Evolutionary conservation across 2,888 invertebrate species (phyloP), one percentile per base, ranked within the genome.

Genomic region (Muschampia plurimacula): DNA sequence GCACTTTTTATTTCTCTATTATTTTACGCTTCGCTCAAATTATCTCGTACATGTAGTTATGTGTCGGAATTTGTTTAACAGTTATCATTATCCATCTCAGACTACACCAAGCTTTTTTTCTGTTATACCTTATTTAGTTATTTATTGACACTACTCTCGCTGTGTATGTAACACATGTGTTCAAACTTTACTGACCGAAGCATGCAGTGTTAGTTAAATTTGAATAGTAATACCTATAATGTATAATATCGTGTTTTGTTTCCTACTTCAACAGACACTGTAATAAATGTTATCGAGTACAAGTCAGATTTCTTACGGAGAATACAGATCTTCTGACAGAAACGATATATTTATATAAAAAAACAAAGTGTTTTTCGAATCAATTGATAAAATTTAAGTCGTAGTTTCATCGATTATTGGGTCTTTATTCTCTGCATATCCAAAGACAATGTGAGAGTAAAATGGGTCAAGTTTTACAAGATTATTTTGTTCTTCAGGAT

Each of bases 401-500:
- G 2, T 32, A 28, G 28, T 57, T 57, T 57, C 12, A 57, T 12
- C 6, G 28, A 28, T 57, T 57, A 28, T 28, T 69, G 28, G 13
- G 28, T 67, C 52, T 72, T 22, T 72, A 59, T 67, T 67, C 66
- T 72, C 72, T 72, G 66, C 62, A 13, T 10, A 39, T n/a, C 6
- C 44, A 9, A 55, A 22, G 8, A 15, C 13, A 44, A 12, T 44
- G 59, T 70, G 12, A 15, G 55, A 66, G 74, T 67, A 28, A 57
- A 39, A 12, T 44, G 15, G 15, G 65, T 62, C 55, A 66, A 73
- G 65, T 72, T 67, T 67, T 15, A 72, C 66, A 72, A 66, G n/a
- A 55, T 46, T 72, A 22, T 63, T 63, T 72, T 73, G 44, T 75
- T 83, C 81, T 87, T 80, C 93, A 98, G 98, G 99, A 99, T 96